Percentiles rank a stretch among this genome's conserved stretches.
These are phyloP conservation scores for Suncus etruscus DNA, from an alignment of 2,113 vertebrate species.

Conservation along the genomic window DNA sequence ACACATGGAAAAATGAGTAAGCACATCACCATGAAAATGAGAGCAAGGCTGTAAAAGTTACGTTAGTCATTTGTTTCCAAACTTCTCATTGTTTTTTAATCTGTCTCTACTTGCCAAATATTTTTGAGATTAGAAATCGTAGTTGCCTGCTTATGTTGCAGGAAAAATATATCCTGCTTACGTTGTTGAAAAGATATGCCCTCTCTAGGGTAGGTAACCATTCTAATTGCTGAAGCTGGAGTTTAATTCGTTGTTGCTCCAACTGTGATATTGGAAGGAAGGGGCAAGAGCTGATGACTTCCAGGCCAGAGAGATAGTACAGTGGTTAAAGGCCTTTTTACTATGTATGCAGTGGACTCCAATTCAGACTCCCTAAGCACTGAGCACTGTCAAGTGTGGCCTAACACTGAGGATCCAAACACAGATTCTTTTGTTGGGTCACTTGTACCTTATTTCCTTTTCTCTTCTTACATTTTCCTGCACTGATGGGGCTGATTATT, in stretches of 20 bases:
- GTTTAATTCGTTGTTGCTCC: background rate
- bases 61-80: constrained; percentile 46
- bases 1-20: background rate
- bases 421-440: background rate
- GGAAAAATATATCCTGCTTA: constrained; percentile 26
- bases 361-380: no score
- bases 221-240: background rate
- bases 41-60: background rate
- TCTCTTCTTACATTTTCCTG: background rate
- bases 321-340: no score
- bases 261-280: background rate
- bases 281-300: background rate
- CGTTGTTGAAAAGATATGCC: constrained; percentile 32
- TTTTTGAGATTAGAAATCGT: constrained; percentile 49
- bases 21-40: constrained; percentile 10
- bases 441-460: background rate
- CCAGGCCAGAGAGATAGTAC: no score
- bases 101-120: constrained; percentile 52
- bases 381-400: no score
- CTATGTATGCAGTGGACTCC: no score
- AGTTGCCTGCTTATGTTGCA: background rate
- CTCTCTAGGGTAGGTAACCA: background rate
- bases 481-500: background rate
- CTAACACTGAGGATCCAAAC: background rate
- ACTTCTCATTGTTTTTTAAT: background rate